phyloP scores from a whole-genome alignment of 2,888 invertebrate species.

The Drosophila ustulata region DNA sequence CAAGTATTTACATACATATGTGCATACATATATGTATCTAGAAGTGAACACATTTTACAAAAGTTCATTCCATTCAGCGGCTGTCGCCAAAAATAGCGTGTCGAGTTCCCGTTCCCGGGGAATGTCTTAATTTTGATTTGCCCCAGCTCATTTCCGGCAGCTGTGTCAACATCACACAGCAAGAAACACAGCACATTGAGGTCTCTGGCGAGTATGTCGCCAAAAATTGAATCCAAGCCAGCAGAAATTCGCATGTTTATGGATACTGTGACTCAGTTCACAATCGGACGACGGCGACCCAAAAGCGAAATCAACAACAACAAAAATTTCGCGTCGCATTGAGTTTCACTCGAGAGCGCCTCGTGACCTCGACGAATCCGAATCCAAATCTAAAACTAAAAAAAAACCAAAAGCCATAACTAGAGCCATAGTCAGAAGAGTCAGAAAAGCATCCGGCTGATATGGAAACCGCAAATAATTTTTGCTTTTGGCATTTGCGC shows the following conservation, averaged over 20 bases:
- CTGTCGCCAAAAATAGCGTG: constrained; percentile 20
- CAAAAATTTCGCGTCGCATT: constrained; percentile 29
- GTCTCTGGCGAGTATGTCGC: constrained; percentile 23
- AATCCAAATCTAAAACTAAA: constrained; percentile 17
- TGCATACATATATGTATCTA: no score
- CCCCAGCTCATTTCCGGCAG: constrained; percentile 28
- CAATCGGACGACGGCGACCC: constrained; percentile 31
- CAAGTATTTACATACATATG: no score
- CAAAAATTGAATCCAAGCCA: constrained; percentile 14
- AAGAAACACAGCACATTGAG: not conserved
- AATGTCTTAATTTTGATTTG: constrained; percentile 37
- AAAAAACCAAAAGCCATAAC: constrained; percentile 16
- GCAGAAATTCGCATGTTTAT: constrained; percentile 16
- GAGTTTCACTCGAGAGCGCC: constrained; percentile 68
- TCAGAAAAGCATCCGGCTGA: constrained; percentile 43
- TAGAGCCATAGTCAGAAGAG: constrained; percentile 17
- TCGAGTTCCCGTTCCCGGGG: not conserved
- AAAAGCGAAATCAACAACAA: constrained; percentile 10
- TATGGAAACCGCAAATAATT: constrained; percentile 37
- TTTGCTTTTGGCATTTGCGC: constrained; percentile 37
- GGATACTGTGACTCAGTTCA: constrained; percentile 13
- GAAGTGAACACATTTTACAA: not conserved
- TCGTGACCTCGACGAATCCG: constrained; percentile 61
- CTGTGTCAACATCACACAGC: constrained; percentile 29
- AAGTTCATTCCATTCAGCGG: constrained; percentile 15